phyloP scores from a whole-genome alignment of 2,888 invertebrate genomes.

The Panzeria rudis region DNA sequence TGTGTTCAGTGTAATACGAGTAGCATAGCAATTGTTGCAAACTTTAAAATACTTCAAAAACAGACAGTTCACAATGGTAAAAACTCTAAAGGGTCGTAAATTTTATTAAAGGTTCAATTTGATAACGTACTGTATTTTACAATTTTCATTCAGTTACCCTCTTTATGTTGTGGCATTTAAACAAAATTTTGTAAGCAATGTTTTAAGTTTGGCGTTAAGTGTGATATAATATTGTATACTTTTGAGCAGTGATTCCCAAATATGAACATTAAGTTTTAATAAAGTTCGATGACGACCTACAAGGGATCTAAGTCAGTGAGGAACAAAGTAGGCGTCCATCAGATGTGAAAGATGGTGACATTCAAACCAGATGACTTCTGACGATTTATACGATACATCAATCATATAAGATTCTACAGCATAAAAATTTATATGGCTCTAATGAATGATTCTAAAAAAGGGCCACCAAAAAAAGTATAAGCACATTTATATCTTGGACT shows the following conservation, averaged over 20 bases:
- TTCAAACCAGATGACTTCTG: too few species aligned
- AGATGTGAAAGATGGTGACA: too few species aligned
- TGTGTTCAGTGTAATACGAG: neutral
- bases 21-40: slow-evolving; percentile 23
- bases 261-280: too few species aligned
- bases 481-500: too few species aligned
- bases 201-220: slow-evolving; percentile 10
- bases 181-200: neutral
- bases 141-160: neutral
- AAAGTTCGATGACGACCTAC: too few species aligned
- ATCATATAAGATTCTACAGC: too few species aligned
- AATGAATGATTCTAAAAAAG: too few species aligned
- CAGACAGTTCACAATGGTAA: neutral
- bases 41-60: neutral
- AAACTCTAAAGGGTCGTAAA: slow-evolving; percentile 53
- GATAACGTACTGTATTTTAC: slow-evolving; percentile 20
- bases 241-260: neutral
- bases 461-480: too few species aligned
- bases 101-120: slow-evolving; percentile 39
- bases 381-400: too few species aligned
- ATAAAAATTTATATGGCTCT: too few species aligned
- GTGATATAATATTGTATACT: slow-evolving; percentile 18
- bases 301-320: too few species aligned
- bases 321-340: too few species aligned
- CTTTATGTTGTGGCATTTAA: slow-evolving; percentile 39